Evolutionary conservation across 2,888 invertebrate genomes (phyloP).

Genomic region (Steinernema hermaphroditum): DNA sequence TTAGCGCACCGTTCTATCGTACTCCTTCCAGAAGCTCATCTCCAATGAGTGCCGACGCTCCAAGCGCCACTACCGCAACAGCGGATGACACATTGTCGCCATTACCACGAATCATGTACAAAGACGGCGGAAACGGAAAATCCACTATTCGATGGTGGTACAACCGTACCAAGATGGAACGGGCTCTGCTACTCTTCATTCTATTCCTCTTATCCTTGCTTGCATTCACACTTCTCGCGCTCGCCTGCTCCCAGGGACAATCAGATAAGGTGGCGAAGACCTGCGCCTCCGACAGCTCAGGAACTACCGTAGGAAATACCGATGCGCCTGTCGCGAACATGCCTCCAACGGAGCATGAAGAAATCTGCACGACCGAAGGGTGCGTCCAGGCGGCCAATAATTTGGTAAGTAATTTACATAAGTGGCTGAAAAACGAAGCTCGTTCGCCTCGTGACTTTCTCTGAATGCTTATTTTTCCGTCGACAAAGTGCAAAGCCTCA

Average conservation of each 20-base stretch:
- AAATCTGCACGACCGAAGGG: constrained; percentile 54
- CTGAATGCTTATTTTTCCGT: background rate
- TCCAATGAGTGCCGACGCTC: constrained; percentile 25
- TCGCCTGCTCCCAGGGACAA: constrained; percentile 15
- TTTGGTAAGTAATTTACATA: constrained; percentile 41
- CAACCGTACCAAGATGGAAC: background rate
- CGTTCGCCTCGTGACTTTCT: no score
- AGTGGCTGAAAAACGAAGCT: background rate
- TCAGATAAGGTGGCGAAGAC: background rate
- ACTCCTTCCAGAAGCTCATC: constrained; percentile 13
- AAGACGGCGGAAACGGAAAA: constrained; percentile 14
- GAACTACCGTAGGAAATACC: background rate
- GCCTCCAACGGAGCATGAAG: background rate
- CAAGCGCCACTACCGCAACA: background rate
- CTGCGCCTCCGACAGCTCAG: background rate
- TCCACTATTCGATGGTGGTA: constrained; percentile 23
- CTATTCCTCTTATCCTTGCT: background rate
- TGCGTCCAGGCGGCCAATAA: constrained; percentile 59
- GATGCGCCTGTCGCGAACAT: background rate
- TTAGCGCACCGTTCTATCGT: no score
- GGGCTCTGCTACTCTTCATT: background rate
- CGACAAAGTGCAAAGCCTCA: no score
- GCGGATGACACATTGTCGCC: background rate
- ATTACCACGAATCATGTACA: constrained; percentile 21
- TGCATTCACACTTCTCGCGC: background rate